phyloP scores from a whole-genome alignment of 2,113 vertebrate species.

The Anoura caudifer region DNA sequence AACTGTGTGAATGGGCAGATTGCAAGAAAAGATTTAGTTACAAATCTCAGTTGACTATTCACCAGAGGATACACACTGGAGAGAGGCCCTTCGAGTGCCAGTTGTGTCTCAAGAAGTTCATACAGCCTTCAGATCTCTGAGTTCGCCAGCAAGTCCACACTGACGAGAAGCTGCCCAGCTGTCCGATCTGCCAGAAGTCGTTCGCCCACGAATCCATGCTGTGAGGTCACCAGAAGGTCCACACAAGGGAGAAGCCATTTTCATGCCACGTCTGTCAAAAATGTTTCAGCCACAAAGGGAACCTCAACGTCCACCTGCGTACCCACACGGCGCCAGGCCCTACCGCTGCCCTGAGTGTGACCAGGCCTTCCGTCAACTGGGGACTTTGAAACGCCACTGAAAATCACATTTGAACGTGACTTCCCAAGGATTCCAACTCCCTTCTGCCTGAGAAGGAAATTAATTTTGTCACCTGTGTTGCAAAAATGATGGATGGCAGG shows the following conservation, averaged over 20 bases:
- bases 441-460: not conserved
- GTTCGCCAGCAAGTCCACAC: slow-evolving; percentile 47
- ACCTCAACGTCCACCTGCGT: not conserved
- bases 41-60: no score
- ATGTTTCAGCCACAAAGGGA: not conserved
- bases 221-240: not conserved
- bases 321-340: not conserved
- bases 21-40: no score
- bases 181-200: accelerated
- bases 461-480: not conserved
- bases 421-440: not conserved
- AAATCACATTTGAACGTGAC: accelerated
- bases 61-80: slow-evolving; percentile 26
- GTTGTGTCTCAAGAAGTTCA: slow-evolving; percentile 44
- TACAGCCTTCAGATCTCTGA: slow-evolving; percentile 40
- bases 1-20: no score
- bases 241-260: not conserved
- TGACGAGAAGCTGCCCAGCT: not conserved
- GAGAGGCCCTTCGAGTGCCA: slow-evolving; percentile 38
- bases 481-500: not conserved
- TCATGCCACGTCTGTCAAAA: not conserved
- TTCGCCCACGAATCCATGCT: slow-evolving; percentile 20
- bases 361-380: not conserved
- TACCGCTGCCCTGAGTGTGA: accelerated
- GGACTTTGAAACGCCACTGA: not conserved